phyloP scores from a whole-genome alignment of 1,140 invertebrate genomes.

The Papilio glaucus region DNA sequence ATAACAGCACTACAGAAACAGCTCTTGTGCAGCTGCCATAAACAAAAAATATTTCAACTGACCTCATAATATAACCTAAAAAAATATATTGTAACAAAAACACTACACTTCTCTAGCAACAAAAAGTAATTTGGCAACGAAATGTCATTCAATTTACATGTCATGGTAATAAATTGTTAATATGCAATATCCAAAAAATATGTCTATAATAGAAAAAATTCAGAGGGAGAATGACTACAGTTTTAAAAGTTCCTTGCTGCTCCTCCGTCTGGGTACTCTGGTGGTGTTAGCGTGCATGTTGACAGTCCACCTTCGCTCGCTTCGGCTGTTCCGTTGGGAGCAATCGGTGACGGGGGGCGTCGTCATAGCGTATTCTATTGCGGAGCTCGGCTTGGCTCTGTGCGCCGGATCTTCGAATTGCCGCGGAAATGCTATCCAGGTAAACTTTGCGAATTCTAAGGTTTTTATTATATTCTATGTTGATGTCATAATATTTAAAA shows the following conservation, averaged over 20 bases:
- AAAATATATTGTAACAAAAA: too few species aligned
- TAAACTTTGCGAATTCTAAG: slow-evolving; percentile 36
- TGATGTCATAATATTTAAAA: background rate
- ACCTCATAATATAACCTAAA: too few species aligned
- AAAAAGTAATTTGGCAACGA: background rate
- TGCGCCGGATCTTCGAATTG: slow-evolving; percentile 49
- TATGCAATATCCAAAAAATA: slow-evolving; percentile 22
- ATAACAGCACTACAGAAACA: too few species aligned
- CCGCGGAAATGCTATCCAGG: slow-evolving; percentile 55
- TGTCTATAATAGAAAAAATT: background rate
- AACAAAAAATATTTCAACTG: too few species aligned
- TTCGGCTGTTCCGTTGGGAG: slow-evolving; percentile 69
- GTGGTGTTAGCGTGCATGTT: slow-evolving; percentile 53
- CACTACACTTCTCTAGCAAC: slow-evolving; percentile 11
- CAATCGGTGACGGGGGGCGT: slow-evolving; percentile 63
- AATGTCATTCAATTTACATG: background rate
- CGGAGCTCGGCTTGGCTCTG: slow-evolving; percentile 51
- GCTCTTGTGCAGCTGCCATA: background rate
- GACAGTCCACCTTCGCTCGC: slow-evolving; percentile 57
- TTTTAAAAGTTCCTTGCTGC: slow-evolving; percentile 42
- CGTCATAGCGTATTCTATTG: slow-evolving; percentile 59
- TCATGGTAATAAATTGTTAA: slow-evolving; percentile 2
- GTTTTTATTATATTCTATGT: background rate
- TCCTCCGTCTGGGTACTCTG: slow-evolving; percentile 50
- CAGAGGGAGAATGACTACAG: slow-evolving; percentile 28